Evolutionary conservation across 2,888 invertebrate species (phyloP), one percentile per base, ranked within the genome.

Genomic region (Hydrotaea diabolus): DNA sequence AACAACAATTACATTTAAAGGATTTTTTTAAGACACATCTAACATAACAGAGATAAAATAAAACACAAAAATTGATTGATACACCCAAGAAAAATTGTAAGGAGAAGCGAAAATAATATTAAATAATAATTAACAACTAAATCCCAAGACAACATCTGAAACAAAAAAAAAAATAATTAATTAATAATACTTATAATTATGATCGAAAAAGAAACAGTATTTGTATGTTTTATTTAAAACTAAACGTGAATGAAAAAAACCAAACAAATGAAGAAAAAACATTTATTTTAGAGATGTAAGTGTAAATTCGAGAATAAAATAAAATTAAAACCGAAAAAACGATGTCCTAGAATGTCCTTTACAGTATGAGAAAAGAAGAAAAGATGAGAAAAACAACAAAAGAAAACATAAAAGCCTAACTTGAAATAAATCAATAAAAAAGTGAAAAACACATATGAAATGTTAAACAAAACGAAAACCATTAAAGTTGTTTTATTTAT

Each of bases 161-260:
- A 89, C 5, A 26, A 55, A 46, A 79, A 66, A 66, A 17, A 66
- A 74, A 62, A 59, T 15, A 36, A 59, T 11, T 23, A 59, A n/a
- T n/a, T 23, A 31, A 66, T 53, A 23, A 57, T 55, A 71, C 57
- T 21, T 9, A 72, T 66, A 36, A 71, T 62, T 39, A 76, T 80
- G 75, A 85, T n/a, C 64, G 76, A 57, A 76, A 86, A 85, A 77
- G 13, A 82, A 80, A 77, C 80, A 85, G 85, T 85, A 85, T 85
- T 85, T 85, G 85, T 85, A 85, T 85, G 85, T 85, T 85, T 85
- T 82, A 82, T 85, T 85, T 85, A 85, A 86, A 86, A 86, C 82
- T 82, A 81, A 88, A 87, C 39, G 39, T 73, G 77, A 78, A 80
- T 17, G 8, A 71, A 57, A 64, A 71, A 49, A 21, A 13, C 21